Base-by-base conservation (phyloP, 2,888 invertebrate species). In the Macaria liturata region DNA sequence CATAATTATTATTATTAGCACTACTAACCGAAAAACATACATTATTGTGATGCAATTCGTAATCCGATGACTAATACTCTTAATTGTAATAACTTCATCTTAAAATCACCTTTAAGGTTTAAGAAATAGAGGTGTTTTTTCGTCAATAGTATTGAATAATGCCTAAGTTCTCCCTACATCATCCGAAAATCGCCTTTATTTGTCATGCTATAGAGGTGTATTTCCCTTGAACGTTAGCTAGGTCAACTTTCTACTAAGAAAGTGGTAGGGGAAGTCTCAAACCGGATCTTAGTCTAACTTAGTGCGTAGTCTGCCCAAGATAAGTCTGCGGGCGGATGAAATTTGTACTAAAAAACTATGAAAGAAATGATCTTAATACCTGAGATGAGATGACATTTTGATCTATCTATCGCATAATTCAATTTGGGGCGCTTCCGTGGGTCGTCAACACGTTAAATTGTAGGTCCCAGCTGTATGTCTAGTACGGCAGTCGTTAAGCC, bases 1-100 rank as follows among this genome's bases (percentile, higher is more conserved):
- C 7, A 50, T 72, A 67, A 66, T 63, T 71, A 76, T 74, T 7
- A 50, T 72, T 66, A 66, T 63, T 71, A 72, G 76, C 74, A 77
- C 82, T 77, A 81, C 78, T 87, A 82, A 86, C 88, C 88, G 82
- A 81, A 74, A 84, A 79, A 88, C 84, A 83, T 58, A 84, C 80
- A 78, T 80, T 71, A 68, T 61, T 61, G 70, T 83, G 84, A 83
- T 76, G 71, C 70, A 84, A 88, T 75, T 73, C 73, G 67, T 71
- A 62, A 67, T 54, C 61, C 51, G 62, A 61, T 74, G 72, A 76
- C 70, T 75, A 69, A 77, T 71, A 66, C 55, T 45, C 57, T 37
- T 50, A 59, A 52, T 61, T 4, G 2, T 42, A 9, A 8, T 8
- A 9, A 42, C 4, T 34, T 0, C 40, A 57, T 48, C 3, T n/a